phyloP scores from a whole-genome alignment of 2,888 invertebrate genomes.

The Ypsolopha sequella region DNA sequence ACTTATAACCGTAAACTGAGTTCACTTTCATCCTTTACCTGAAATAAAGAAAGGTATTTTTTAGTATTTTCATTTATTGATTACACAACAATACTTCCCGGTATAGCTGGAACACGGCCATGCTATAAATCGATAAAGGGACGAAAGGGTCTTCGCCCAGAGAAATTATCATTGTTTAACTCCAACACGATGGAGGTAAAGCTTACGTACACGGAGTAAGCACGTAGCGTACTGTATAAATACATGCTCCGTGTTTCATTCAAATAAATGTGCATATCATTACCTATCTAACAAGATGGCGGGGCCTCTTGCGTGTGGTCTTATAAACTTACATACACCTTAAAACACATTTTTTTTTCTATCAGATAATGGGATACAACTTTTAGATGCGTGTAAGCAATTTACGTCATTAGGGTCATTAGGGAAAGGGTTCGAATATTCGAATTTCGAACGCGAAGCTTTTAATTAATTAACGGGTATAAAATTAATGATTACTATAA shows the following conservation, averaged over 20 bases:
- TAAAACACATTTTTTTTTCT: conserved; percentile 21
- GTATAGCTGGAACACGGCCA: too few species aligned
- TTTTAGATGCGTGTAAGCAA: conserved; percentile 37
- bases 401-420: conserved; percentile 49
- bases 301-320: conserved; percentile 55
- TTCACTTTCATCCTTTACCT: too few species aligned
- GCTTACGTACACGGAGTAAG: conserved; percentile 14
- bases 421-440: conserved; percentile 42
- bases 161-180: conserved; percentile 56
- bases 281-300: conserved; percentile 44
- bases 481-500: conserved; percentile 48
- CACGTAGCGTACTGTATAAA: conserved; percentile 13
- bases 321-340: conserved; percentile 7
- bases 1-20: too few species aligned
- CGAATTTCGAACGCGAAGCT: conserved; percentile 22
- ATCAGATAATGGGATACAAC: conserved; percentile 51
- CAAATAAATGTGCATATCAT: conserved; percentile 67
- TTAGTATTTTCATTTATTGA: too few species aligned
- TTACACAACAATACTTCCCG: too few species aligned
- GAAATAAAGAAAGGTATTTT: too few species aligned
- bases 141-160: conserved; percentile 13
- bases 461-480: conserved; percentile 58
- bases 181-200: conserved; percentile 20
- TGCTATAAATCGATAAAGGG: background rate
- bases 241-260: conserved; percentile 31